These are phyloP conservation scores for Tenualosa ilisha DNA, from an alignment of 2,797 vertebrate species.

Conservation along the genomic window DNA sequence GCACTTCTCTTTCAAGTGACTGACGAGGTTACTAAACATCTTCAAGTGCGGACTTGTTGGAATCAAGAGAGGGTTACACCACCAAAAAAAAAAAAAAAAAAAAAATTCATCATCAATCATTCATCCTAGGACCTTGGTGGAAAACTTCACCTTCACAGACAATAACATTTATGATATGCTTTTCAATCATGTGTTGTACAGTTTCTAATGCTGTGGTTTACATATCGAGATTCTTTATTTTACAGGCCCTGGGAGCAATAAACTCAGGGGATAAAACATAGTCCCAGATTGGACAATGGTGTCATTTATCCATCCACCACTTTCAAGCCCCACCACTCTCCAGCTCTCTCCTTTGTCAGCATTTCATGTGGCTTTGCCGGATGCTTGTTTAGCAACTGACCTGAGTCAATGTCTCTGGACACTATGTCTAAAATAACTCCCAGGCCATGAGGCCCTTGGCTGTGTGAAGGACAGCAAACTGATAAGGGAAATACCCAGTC, in stretches of 20 bases:
- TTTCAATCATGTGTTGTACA: neutral
- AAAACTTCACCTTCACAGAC: constrained; percentile 4
- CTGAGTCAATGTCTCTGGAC: neutral
- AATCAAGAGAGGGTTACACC: neutral
- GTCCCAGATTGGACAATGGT: neutral
- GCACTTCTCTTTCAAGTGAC: neutral
- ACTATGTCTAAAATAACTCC: neutral
- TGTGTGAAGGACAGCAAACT: neutral
- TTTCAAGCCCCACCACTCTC: neutral
- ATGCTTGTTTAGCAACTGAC: neutral
- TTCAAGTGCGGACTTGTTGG: neutral
- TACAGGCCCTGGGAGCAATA: neutral
- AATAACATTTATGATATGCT: constrained; percentile 16
- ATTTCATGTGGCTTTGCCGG: neutral
- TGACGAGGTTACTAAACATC: neutral
- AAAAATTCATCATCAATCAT: too few species aligned
- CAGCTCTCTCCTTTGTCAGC: neutral
- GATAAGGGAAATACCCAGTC: neutral
- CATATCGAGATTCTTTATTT: neutral
- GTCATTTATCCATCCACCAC: neutral
- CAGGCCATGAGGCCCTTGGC: neutral
- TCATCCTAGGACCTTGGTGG: neutral
- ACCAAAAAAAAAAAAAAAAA: neutral
- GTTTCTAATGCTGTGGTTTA: constrained; percentile 3
- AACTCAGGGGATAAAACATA: constrained; percentile 11